Conservation (phyloP, 2,888 invertebrate genomes). For the Portevinia maculata region DNA sequence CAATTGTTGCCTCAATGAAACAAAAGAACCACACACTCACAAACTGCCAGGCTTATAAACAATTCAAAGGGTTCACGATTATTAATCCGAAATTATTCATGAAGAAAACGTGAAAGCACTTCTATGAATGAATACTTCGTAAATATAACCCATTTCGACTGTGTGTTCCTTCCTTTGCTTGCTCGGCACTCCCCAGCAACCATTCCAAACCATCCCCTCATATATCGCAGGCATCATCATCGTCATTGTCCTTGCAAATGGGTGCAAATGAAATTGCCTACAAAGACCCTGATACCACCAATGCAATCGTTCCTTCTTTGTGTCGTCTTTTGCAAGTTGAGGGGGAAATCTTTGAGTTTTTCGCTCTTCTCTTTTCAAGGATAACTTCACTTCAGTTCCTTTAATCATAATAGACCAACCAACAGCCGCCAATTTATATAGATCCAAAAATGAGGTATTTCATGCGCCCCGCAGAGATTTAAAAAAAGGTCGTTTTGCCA, state of each 20-base stretch:
- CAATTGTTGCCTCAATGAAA: neutral
- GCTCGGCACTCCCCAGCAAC: too few relatives aligned
- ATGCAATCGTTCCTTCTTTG: too few relatives aligned
- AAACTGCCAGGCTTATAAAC: neutral
- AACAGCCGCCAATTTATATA: neutral
- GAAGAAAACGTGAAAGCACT: constrained; percentile 30
- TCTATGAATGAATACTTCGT: constrained; percentile 27
- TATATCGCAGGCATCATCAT: neutral
- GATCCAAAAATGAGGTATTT: neutral
- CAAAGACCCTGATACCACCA: too few relatives aligned
- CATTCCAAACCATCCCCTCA: neutral
- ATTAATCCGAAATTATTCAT: constrained; percentile 34
- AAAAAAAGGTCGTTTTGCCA: neutral
- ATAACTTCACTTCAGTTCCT: neutral
- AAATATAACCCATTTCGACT: constrained; percentile 20
- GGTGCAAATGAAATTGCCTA: neutral
- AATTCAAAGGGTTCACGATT: constrained; percentile 12
- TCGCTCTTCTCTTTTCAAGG: neutral
- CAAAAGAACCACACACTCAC: neutral
- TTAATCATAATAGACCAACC: neutral
- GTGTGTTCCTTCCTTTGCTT: too few relatives aligned
- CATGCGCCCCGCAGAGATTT: neutral
- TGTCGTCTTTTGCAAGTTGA: too few relatives aligned
- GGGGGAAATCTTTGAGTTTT: neutral
- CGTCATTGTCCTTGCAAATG: neutral